These are phyloP conservation scores for Troides aeacus DNA, from an alignment of 2,888 invertebrate species.

Conservation along the genomic window DNA sequence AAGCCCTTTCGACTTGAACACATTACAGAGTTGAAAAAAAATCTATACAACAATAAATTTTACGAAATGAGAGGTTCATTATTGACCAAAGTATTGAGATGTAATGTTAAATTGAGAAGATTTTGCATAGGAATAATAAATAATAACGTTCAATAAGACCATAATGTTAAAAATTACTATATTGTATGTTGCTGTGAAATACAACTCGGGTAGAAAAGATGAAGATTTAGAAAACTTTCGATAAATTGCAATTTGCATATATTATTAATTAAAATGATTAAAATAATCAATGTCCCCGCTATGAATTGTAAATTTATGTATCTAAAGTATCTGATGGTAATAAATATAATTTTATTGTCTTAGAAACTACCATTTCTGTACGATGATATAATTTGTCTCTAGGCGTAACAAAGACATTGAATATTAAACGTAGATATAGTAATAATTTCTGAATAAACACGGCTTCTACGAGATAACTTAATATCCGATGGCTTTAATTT, in stretches of 20 bases:
- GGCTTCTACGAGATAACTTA: not conserved
- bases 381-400: too few relatives aligned
- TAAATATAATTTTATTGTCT: too few relatives aligned
- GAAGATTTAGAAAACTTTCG: not conserved
- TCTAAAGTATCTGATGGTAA: too few relatives aligned
- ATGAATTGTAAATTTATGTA: too few relatives aligned
- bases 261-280: too few relatives aligned
- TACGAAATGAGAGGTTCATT: not conserved
- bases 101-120: not conserved
- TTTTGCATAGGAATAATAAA: not conserved
- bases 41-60: conserved; percentile 17
- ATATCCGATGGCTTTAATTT: not conserved
- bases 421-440: not conserved
- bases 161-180: not conserved
- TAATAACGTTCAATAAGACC: conserved; percentile 1
- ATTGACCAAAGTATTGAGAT: not conserved
- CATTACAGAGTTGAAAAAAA: not conserved
- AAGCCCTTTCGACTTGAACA: not conserved
- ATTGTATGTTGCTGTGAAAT: too few relatives aligned
- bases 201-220: not conserved
- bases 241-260: too few relatives aligned
- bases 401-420: too few relatives aligned
- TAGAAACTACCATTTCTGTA: too few relatives aligned
- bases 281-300: too few relatives aligned
- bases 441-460: conserved; percentile 2